phyloP scores from a whole-genome alignment of 2,797 vertebrate species.

The Knipowitschia caucasica region DNA sequence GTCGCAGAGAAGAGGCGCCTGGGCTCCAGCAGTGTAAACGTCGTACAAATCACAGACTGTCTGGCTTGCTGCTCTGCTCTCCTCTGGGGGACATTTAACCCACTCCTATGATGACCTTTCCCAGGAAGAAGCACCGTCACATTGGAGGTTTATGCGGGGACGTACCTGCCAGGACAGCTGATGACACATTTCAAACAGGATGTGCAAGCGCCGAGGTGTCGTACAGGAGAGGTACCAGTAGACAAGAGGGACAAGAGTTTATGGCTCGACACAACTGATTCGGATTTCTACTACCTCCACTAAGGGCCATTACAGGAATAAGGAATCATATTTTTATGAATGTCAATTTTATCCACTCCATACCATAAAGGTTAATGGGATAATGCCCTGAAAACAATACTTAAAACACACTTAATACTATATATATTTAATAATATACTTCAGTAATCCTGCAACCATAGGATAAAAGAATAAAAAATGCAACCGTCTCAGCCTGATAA shows the following conservation, averaged over 20 bases:
- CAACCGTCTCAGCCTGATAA: neutral
- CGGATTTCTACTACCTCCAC: constrained; percentile 37
- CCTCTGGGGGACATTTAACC: constrained; percentile 66
- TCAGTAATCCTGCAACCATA: no score
- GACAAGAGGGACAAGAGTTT: constrained; percentile 36
- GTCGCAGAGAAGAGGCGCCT: constrained; percentile 51
- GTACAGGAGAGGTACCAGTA: constrained; percentile 45
- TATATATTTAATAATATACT: no score
- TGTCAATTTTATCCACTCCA: constrained; percentile 17
- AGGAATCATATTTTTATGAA: constrained; percentile 17
- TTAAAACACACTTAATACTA: neutral
- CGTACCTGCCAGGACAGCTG: constrained; percentile 67
- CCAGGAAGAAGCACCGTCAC: constrained; percentile 60
- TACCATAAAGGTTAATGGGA: constrained; percentile 12
- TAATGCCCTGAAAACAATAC: neutral
- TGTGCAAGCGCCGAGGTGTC: constrained; percentile 45
- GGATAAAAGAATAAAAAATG: no score
- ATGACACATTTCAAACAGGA: constrained; percentile 69
- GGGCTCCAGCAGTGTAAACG: constrained; percentile 56
- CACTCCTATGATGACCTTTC: constrained; percentile 63
- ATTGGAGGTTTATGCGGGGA: constrained; percentile 66
- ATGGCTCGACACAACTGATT: constrained; percentile 47
- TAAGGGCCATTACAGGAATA: constrained; percentile 32
- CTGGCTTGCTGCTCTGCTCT: constrained; percentile 44
- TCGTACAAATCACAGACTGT: constrained; percentile 56